Evolutionary conservation across 2,888 invertebrate genomes (phyloP), one percentile per base, ranked within the genome.

Genomic region (Spodoptera exigua): DNA sequence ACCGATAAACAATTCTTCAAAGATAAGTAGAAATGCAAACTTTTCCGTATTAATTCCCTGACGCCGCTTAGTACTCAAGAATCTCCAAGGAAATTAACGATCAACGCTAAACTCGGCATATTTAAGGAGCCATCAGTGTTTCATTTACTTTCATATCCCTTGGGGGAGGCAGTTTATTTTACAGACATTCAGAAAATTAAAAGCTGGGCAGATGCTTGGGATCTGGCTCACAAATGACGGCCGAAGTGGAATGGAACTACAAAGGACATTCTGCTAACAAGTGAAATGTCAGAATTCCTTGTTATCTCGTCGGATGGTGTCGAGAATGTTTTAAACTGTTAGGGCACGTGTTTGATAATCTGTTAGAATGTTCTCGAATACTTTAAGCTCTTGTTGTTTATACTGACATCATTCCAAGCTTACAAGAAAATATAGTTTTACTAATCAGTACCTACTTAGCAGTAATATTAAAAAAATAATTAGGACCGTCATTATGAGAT

Each of bases 61-160:
- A 64, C 68, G 66, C 70, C 78, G 70, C 79, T 83, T 76, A 80
- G 75, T 75, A 70, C 67, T 63, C 73, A 76, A 81, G 74, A 79
- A 82, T 84, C 85, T 86, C 84, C 61, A 66, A 85, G 87, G 85
- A 87, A 87, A 88, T 86, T 84, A 86, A 83, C 79, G 74, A 81
- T 81, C 80, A 76, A 80, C 80, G 78, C 78, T 85, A 78, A 83
- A 81, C 79, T 80, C 74, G 72, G 78, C 74, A 81, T 85, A 83
- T 84, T 87, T 84, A 79, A 82, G 75, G 71, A 81, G 77, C 76
- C 82, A 82, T 85, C 81, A 82, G 80, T 79, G 81, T 80, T 86
- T 82, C 80, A 86, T 85, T 85, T 84, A 82, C 78, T 81, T 76
- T 68, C 77, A 72, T 77, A 74, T 79, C 81, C 79, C 71, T 58